Conservation (phyloP, 1,140 invertebrate genomes). For the Streblospio benedicti region DNA sequence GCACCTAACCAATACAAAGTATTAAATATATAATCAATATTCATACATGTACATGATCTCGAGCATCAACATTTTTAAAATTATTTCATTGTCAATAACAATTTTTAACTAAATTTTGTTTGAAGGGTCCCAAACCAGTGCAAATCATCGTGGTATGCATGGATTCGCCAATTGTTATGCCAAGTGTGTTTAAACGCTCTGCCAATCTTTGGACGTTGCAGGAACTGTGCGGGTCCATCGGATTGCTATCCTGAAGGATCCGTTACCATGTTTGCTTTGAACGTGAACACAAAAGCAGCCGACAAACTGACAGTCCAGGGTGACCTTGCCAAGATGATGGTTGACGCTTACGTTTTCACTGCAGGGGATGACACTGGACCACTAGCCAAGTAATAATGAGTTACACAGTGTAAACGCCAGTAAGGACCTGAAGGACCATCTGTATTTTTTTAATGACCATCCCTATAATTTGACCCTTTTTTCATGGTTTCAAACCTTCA, state of each 20-base stretch:
- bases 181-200: not conserved
- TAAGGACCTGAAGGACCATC: no score
- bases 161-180: not conserved
- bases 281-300: not conserved
- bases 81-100: not conserved
- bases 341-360: no score
- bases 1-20: not conserved
- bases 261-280: not conserved
- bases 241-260: not conserved
- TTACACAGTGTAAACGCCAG: no score
- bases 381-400: no score
- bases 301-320: not conserved
- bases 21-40: not conserved
- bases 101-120: not conserved
- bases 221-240: not conserved
- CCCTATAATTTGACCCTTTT: no score
- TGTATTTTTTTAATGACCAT: no score
- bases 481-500: no score
- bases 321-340: not conserved
- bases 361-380: no score
- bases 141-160: not conserved
- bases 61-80: not conserved
- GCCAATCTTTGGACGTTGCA: not conserved
- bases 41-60: not conserved
- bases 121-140: not conserved